Conservation (phyloP, 2,113 vertebrate species). For the Thalassoma bifasciatum region DNA sequence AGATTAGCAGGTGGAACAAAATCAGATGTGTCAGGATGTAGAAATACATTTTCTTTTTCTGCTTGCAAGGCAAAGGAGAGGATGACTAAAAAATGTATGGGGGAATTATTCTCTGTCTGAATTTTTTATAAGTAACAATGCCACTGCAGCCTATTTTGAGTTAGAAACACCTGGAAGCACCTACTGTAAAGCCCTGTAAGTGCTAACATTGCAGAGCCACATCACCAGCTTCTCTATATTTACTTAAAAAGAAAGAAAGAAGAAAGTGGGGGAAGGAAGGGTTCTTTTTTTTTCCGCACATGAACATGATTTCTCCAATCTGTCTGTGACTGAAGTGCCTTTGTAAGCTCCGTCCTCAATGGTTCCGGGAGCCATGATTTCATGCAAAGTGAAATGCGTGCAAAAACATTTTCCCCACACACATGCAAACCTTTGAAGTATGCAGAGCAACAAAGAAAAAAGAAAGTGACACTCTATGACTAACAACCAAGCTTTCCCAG, state of each 20-base stretch:
- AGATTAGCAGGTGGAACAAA: neutral
- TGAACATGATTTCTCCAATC: neutral
- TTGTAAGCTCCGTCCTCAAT: constrained; percentile 10
- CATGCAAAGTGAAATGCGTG: neutral
- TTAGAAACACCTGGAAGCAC: constrained; percentile 35
- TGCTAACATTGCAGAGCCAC: neutral
- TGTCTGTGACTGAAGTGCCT: neutral
- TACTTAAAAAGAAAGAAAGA: neutral
- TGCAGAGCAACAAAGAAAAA: neutral
- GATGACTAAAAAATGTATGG: constrained; percentile 13
- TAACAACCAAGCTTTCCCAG: neutral
- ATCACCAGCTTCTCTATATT: neutral
- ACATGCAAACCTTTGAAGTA: neutral
- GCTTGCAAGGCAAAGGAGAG: neutral
- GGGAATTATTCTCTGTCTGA: constrained; percentile 16
- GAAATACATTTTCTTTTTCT: neutral
- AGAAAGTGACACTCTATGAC: neutral
- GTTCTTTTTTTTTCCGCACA: neutral
- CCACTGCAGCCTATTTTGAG: constrained; percentile 24
- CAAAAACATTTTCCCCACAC: neutral
- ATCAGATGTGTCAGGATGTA: neutral
- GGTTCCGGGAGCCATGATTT: neutral
- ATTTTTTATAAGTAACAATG: constrained; percentile 41
- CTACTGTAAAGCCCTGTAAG: neutral
- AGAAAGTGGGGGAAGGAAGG: too few relatives aligned